Conservation (phyloP, 2,888 invertebrate genomes). For the Endotricha flammealis region DNA sequence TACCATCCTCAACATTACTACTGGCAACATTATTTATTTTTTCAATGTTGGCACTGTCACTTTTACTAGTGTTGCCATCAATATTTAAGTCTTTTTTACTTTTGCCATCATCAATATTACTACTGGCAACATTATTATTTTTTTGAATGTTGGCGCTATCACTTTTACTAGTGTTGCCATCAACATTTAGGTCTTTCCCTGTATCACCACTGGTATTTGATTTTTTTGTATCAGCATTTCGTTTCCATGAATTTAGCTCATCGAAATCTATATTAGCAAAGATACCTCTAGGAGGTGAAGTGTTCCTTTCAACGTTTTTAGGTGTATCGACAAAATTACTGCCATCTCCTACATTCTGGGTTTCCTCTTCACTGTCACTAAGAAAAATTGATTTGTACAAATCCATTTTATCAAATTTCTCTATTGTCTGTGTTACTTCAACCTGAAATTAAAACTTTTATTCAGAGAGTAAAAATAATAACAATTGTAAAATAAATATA, state of each 20-base stretch:
- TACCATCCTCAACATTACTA: constrained; percentile 15
- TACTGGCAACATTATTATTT: constrained; percentile 8
- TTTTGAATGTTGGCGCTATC: too few species aligned
- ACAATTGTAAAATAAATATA: too few species aligned
- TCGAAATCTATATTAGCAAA: constrained; percentile 83
- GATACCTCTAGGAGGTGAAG: constrained; percentile 84
- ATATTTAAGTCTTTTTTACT: constrained; percentile 15
- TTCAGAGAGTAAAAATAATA: too few species aligned
- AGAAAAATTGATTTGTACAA: constrained; percentile 94
- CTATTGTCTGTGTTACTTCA: constrained; percentile 58
- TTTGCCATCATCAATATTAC: constrained; percentile 19
- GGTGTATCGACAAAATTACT: constrained; percentile 53
- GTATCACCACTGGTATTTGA: constrained; percentile 19
- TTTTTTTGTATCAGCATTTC: constrained; percentile 32
- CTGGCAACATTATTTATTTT: constrained; percentile 7
- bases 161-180: constrained; percentile 12
- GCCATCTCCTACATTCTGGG: constrained; percentile 36
- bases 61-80: constrained; percentile 9
- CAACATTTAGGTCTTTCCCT: constrained; percentile 15
- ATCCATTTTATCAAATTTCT: constrained; percentile 80
- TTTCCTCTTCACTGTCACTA: constrained; percentile 85
- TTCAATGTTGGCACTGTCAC: constrained; percentile 15
- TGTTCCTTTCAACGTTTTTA: constrained; percentile 79
- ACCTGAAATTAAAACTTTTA: too few species aligned
- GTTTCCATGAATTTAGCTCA: constrained; percentile 69